Percentiles rank a stretch among this genome's conserved stretches.
Evolutionary conservation across 1,140 invertebrate species (phyloP).

Genomic region (Trypoxylus dichotomus): DNA sequence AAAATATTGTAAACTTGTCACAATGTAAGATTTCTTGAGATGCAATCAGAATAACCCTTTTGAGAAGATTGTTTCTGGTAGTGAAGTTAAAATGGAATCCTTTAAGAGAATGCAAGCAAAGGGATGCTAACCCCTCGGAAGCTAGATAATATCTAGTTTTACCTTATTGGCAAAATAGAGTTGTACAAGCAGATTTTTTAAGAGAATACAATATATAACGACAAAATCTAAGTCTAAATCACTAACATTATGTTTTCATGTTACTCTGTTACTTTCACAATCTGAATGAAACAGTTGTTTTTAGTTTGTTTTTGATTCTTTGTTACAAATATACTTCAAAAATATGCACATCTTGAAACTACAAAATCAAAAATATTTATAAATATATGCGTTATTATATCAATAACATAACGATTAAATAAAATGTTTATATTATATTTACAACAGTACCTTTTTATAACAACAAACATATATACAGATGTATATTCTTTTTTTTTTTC

Average conservation of each 20-base stretch:
- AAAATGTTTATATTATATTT: slow-evolving; percentile 22
- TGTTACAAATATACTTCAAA: not conserved
- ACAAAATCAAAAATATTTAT: not conserved
- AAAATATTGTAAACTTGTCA: no score
- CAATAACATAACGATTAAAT: not conserved
- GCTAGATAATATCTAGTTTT: no score
- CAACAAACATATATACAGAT: slow-evolving; percentile 31
- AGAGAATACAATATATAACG: no score
- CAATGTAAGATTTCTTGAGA: no score
- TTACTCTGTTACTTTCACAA: not conserved
- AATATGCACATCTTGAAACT: slow-evolving; percentile 1
- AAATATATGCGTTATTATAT: not conserved
- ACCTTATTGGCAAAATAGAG: no score
- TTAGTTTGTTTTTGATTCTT: not conserved
- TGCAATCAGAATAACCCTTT: no score
- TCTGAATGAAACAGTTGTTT: slow-evolving; percentile 6
- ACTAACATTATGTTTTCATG: not conserved
- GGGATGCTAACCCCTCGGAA: no score
- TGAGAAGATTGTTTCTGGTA: no score
- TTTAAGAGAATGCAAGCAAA: no score
- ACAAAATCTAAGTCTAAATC: no score
- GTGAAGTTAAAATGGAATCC: no score
- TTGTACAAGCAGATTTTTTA: no score
- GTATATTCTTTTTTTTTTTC: slow-evolving; percentile 17
- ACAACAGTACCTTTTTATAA: slow-evolving; percentile 19